Evolutionary conservation across 2,888 invertebrate genomes (phyloP), one percentile per base, ranked within the genome.

Genomic region (Pyrrhosoma nymphula): DNA sequence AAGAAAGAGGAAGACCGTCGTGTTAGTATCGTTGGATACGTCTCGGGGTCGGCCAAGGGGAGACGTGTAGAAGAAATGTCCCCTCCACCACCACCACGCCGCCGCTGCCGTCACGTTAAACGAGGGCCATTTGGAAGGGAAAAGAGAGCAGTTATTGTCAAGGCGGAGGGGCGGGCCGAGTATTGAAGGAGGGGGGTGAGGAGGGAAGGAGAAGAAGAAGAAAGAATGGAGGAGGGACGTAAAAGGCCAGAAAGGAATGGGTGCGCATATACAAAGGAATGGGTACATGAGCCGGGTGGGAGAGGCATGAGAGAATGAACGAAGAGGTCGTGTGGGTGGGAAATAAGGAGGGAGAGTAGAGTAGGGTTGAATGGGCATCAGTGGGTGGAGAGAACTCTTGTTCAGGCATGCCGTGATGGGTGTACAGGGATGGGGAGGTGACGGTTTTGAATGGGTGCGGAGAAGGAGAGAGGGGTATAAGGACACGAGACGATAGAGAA

Each of bases 81-180:
- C 69, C 69, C 69, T n/a, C 82, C 82, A 14, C 30, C 69, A 14
- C 30, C 82, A 18, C 30, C 35, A 35, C 0, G 69, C 69, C 69
- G 60, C 20, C 35, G 14, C 82, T 8, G 69, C 69, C 69, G 60
- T 60, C 35, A 10, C 82, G 82, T 82, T 82, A 35, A 82, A 82
- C 82, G 82, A 82, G 82, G 82, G 30, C 82, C 82, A 82, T 82
- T 82, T 82, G 82, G 82, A 82, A 82, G 82, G 82, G 82, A 82
- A 82, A 60, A 82, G 82, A 82, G 82, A 82, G 82, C 82, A 35
- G 82, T 82, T 82, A 82, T 82, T 82, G 82, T 82, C 82, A 82
- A 82, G 30, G 82, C 82, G 69, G n/a, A 69, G 60, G 69, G 69
- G 82, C 35, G 82, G n/a, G 69, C 4, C 30, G 82, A 35, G 82